Percentiles rank a stretch among this genome's conserved stretches.
Conservation (phyloP, 2,113 vertebrate genomes). For the Seriola rivoliana region DNA sequence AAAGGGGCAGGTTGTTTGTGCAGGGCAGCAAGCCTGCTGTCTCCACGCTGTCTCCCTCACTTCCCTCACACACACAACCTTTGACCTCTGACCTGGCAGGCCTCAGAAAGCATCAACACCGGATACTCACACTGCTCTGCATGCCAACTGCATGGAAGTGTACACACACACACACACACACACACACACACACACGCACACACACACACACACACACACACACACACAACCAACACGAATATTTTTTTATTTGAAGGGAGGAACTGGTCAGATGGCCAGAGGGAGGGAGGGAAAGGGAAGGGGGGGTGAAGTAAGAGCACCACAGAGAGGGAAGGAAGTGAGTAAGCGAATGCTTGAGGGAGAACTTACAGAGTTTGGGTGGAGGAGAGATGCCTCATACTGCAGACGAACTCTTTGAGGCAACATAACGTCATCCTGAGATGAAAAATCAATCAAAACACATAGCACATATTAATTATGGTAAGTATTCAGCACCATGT, state of each 20-base stretch:
- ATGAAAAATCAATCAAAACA: constrained; percentile 23
- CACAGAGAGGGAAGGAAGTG: constrained; percentile 38
- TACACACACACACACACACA: constrained; percentile 1
- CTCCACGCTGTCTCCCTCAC: constrained; percentile 67
- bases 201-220: not conserved
- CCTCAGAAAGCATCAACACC: constrained; percentile 72
- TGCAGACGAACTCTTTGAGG: constrained; percentile 92
- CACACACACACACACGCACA: not conserved
- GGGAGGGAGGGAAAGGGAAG: not conserved
- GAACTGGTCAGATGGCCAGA: constrained; percentile 8
- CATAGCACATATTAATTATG: too few species aligned
- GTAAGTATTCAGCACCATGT: not conserved
- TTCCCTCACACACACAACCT: constrained; percentile 75
- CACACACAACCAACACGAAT: constrained; percentile 2
- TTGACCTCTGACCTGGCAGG: constrained; percentile 56
- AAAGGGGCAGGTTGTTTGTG: constrained; percentile 65
- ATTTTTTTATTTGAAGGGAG: constrained; percentile 4
- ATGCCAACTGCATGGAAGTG: constrained; percentile 52
- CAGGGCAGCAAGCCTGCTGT: constrained; percentile 72
- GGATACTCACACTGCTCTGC: constrained; percentile 63
- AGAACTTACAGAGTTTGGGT: constrained; percentile 89
- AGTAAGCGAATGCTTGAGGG: constrained; percentile 31
- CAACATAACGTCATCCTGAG: constrained; percentile 95
- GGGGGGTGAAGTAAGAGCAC: not conserved
- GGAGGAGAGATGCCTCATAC: constrained; percentile 81